Base-by-base conservation (phyloP, 2,113 vertebrate genomes). In the Prolemur simus region DNA sequence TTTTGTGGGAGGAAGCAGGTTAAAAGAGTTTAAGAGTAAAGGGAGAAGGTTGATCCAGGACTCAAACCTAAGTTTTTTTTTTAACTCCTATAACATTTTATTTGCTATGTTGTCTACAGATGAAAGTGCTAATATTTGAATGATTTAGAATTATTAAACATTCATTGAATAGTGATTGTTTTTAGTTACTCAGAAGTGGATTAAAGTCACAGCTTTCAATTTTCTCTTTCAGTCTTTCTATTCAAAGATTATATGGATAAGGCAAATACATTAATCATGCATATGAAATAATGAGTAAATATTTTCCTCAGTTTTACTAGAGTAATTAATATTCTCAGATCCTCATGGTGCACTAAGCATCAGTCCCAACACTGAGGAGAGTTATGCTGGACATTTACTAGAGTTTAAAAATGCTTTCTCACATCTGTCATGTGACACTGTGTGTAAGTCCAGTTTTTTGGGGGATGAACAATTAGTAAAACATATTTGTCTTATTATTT, bases 381-480 rank as follows among this genome's bases (percentile, higher is more conserved):
- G 39, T 32, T 69, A 63, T 45, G 32, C 10, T 86, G 20, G 37
- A 63, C 23, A 74, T 93, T 87, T 87, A 52, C 71, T 94, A 77
- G 49, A 93, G 2, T 45, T 95, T 88, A 93, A 52, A 56, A 93
- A 94, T 83, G 7, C 10, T 88, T 89, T 81, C 58, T 95, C 64
- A 84, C 3, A 18, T n/a, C 47, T 47, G 74, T 85, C 68, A 85
- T 45, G 93, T 91, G 74, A 60, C 29, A 96, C 21, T 77, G 45
- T 47, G n/a, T 14, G 76, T 42, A 87, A 97, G 90, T 5, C 29
- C 27, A 91, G 23, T 87, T 97, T 93, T 97, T 81, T 94, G 83
- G 81, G 42, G n/a, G 71, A 95, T 80, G 92, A 89, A 88, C 2
- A 89, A 66, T 88, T 88, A 87, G 68, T 63, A 32, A 54, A 91